phyloP scores from a whole-genome alignment of 2,797 vertebrate species.

The Eremophila alpestris region DNA sequence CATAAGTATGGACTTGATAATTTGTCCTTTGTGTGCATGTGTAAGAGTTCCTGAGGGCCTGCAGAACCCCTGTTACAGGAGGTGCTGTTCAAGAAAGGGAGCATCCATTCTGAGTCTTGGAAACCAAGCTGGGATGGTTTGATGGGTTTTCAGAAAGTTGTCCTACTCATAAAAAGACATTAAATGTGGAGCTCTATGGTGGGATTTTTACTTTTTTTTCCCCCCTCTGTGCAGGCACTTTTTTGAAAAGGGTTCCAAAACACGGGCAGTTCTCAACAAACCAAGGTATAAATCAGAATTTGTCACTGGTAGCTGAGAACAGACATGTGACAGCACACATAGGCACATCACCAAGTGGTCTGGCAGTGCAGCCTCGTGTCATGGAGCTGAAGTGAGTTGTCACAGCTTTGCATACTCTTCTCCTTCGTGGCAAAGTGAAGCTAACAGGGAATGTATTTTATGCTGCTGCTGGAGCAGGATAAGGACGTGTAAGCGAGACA shows the following conservation, averaged over 20 bases:
- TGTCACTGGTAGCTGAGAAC: not conserved
- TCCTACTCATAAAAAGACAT: not conserved
- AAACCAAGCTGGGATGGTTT: not conserved
- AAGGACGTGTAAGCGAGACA: not conserved
- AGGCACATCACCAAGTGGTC: not conserved
- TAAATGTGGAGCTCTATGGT: not conserved
- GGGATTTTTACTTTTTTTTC: not conserved
- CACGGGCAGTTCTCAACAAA: not conserved
- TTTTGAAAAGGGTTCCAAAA: not conserved
- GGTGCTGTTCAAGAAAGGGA: not conserved
- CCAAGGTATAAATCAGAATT: not conserved
- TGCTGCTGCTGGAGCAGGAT: not conserved
- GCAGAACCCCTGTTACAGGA: not conserved
- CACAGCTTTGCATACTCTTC: not conserved
- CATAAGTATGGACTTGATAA: not conserved
- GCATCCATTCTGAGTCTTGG: not conserved
- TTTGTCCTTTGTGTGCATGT: not conserved
- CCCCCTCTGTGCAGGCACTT: not conserved
- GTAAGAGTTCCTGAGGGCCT: not conserved
- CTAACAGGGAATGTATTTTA: not conserved
- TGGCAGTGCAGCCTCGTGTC: not conserved
- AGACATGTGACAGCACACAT: rapidly evolving
- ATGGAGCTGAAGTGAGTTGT: not conserved
- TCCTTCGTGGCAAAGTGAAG: not conserved
- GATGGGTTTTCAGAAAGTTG: not conserved